Percentiles rank a stretch among this genome's conserved stretches.
Conservation (phyloP, 2,888 invertebrate genomes). For the Actias luna region DNA sequence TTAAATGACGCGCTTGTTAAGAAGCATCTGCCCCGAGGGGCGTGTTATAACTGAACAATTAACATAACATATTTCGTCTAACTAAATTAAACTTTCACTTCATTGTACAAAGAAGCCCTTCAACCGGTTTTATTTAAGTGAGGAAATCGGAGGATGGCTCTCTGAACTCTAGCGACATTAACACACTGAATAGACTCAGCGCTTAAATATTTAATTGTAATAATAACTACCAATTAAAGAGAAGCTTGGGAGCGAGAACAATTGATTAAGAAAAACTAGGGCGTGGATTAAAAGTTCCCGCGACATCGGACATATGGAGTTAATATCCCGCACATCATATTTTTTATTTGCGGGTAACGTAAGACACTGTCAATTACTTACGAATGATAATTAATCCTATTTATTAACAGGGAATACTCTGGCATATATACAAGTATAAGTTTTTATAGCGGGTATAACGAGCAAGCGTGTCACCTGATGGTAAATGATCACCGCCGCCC, state of each 20-base stretch:
- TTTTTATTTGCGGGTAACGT: neutral
- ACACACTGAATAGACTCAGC: constrained; percentile 28
- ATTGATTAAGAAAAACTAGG: constrained; percentile 49
- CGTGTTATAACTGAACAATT: constrained; percentile 77
- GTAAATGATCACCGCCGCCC: too few relatives aligned
- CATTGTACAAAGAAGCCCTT: constrained; percentile 33
- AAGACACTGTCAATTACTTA: neutral
- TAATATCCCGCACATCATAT: constrained; percentile 3
- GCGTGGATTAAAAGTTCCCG: constrained; percentile 28
- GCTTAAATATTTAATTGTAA: constrained; percentile 74
- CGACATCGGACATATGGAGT: constrained; percentile 15
- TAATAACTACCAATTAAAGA: constrained; percentile 75
- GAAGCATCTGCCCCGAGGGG: constrained; percentile 76
- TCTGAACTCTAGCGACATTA: constrained; percentile 36
- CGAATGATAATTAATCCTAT: neutral
- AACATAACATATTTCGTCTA: constrained; percentile 54
- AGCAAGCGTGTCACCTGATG: too few relatives aligned
- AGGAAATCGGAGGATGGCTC: constrained; percentile 42
- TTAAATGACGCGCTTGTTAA: constrained; percentile 75
- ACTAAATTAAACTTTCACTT: constrained; percentile 47
- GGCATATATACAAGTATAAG: neutral
- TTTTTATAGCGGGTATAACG: too few relatives aligned
- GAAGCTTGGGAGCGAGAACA: constrained; percentile 67
- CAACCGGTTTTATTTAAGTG: constrained; percentile 30
- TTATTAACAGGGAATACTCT: neutral